Evolutionary conservation across 2,888 invertebrate species (phyloP), one percentile per base, ranked within the genome.

Genomic region (Bursaphelenchus okinawaensis): DNA sequence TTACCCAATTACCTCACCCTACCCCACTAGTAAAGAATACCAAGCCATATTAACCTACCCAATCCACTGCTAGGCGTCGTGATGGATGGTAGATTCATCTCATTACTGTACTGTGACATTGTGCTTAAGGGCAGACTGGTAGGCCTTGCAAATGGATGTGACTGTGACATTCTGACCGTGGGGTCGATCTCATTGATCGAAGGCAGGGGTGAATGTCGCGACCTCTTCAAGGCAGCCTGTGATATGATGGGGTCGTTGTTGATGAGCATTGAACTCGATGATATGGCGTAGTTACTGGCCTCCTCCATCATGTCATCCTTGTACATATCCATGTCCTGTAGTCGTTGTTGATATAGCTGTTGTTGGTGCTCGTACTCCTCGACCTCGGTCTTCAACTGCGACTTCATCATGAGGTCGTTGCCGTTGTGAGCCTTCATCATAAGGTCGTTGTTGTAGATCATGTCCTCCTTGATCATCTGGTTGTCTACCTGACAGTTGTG

Each of bases 21-120:
- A n/a, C n/a, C n/a, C n/a, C n/a, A n/a, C n/a, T n/a, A n/a, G n/a
- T n/a, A n/a, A n/a, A n/a, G n/a, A n/a, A n/a, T n/a, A 40, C 40
- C n/a, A 40, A n/a, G 12, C 40, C 12, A 40, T n/a, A 12, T 40
- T 9, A 40, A 40, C 54, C 16, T 54, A 54, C 54, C 24, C 56
- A 56, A 26, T 56, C 56, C 56, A 4, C 27, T 56, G 51, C 60
- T 59, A 12, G 60, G 60, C 12, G 60, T 59, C 22, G 19, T 59
- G 7, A 59, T 51, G 16, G 23, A 23, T 26, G 60, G 60, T 16
- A 59, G 12, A n/a, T 4, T 19, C 20, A 56, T 26, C 4, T 56
- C 56, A 50, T 59, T 59, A 24, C 9, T 22, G 51, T 40, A 51
- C 3, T 50, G 24, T 16, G 20, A 22, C 27, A 26, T 23, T 12